phyloP scores from a whole-genome alignment of 30 jellyfish, hydroid and myxozoan genomes.

The Nemopilema nomurai region DNA sequence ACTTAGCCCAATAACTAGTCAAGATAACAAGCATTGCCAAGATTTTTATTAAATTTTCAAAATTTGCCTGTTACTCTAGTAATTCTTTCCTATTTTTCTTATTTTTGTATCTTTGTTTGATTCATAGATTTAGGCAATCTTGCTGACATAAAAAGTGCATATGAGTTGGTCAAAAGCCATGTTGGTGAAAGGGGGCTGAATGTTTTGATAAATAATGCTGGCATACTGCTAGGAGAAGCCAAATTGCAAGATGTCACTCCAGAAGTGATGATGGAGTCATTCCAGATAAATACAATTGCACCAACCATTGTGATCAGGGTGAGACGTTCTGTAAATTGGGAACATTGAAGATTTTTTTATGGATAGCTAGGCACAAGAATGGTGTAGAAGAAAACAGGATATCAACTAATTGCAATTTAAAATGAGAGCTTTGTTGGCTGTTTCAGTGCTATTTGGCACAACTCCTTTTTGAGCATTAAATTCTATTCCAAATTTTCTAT shows the following conservation, averaged over 20 bases:
- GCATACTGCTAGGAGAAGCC: constrained; percentile 37
- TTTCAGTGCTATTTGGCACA: no score
- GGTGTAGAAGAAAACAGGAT: no score
- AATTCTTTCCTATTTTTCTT: background rate
- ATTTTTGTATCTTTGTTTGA: background rate
- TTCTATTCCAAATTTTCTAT: no score
- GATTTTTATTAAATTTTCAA: no score
- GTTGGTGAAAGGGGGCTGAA: constrained; percentile 70
- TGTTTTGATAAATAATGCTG: constrained; percentile 84
- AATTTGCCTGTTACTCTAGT: background rate
- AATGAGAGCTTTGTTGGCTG: no score
- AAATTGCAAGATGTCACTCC: constrained; percentile 44
- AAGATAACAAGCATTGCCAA: no score
- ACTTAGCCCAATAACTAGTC: no score
- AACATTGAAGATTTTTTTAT: no score
- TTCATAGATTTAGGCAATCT: constrained; percentile 68
- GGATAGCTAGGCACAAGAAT: no score
- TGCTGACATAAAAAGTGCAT: constrained; percentile 59
- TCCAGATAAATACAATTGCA: constrained; percentile 66
- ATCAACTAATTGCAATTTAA: no score
- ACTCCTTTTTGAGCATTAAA: no score
- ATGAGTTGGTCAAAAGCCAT: constrained; percentile 28
- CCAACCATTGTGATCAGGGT: constrained; percentile 79
- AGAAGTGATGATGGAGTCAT: constrained; percentile 39
- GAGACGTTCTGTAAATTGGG: no score